These are phyloP conservation scores for Malacosoma neustria DNA, from an alignment of 2,888 invertebrate species.

Conservation along the genomic window DNA sequence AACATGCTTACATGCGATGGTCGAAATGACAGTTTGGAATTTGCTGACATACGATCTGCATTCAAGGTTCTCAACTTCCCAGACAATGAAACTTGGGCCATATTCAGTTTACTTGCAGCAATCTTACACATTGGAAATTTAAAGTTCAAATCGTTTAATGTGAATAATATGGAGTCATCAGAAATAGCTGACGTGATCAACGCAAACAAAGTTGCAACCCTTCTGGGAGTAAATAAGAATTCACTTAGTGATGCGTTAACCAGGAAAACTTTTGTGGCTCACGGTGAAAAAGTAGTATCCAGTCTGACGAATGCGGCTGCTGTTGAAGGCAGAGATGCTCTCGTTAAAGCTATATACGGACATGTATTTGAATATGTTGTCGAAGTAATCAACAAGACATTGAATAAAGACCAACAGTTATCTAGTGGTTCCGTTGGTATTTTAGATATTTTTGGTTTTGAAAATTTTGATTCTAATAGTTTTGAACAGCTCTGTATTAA, in stretches of 20 bases:
- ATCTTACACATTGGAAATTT: constrained; percentile 95
- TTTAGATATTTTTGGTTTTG: constrained; percentile 97
- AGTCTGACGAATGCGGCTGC: constrained; percentile 84
- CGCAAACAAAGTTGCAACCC: constrained; percentile 80
- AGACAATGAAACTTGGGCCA: constrained; percentile 88
- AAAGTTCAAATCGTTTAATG: constrained; percentile 82
- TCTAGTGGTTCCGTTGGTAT: constrained; percentile 88
- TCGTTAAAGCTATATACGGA: constrained; percentile 95
- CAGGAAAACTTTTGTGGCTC: constrained; percentile 88
- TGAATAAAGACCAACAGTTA: constrained; percentile 78
- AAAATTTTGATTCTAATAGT: constrained; percentile 93
- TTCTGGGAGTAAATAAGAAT: constrained; percentile 81
- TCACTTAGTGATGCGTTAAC: constrained; percentile 88
- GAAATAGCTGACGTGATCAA: constrained; percentile 84
- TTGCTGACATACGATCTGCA: constrained; percentile 91
- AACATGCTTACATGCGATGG: constrained; percentile 85
- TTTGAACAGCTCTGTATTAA: constrained; percentile 98
- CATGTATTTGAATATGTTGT: constrained; percentile 93
- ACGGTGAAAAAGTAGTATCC: constrained; percentile 87
- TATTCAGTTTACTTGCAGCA: constrained; percentile 88
- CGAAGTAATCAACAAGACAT: constrained; percentile 90
- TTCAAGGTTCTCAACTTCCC: constrained; percentile 93
- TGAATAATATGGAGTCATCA: constrained; percentile 90
- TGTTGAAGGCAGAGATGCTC: constrained; percentile 90
- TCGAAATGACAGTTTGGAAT: constrained; percentile 88